A percentile compares a stretch with the other conserved stretches of the same genome.
These are phyloP conservation scores for Plutella xylostella DNA, from an alignment of 2,888 invertebrate genomes.

Conservation along the genomic window DNA sequence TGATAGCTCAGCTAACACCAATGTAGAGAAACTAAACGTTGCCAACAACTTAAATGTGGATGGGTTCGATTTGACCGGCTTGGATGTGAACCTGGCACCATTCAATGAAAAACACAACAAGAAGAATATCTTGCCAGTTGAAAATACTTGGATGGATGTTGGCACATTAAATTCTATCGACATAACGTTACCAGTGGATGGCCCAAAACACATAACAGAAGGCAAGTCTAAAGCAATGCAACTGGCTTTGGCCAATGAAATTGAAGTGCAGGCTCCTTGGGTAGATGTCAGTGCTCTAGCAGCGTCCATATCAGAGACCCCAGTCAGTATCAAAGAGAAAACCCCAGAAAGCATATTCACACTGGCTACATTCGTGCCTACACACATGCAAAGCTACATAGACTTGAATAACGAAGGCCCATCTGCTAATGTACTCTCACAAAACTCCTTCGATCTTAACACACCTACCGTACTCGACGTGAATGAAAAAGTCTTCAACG, in stretches of 20 bases:
- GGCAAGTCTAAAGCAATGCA: constrained; percentile 72
- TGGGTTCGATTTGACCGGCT: constrained; percentile 40
- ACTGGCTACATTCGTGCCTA: constrained; percentile 70
- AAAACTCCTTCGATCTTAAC: constrained; percentile 44
- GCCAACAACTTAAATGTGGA: constrained; percentile 32
- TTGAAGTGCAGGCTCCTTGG: constrained; percentile 82
- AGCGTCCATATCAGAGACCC: constrained; percentile 72
- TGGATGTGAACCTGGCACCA: constrained; percentile 35
- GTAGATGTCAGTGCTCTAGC: constrained; percentile 78
- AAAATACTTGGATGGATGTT: constrained; percentile 36
- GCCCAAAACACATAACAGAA: constrained; percentile 19
- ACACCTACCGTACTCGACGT: constrained; percentile 51
- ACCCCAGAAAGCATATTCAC: constrained; percentile 66
- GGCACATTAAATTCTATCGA: constrained; percentile 23
- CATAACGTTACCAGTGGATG: neutral
- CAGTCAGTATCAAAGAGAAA: constrained; percentile 72
- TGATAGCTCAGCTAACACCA: constrained; percentile 31
- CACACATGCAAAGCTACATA: constrained; percentile 75
- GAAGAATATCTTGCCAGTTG: constrained; percentile 14
- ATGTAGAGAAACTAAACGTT: constrained; percentile 34
- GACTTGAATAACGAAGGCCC: constrained; percentile 48
- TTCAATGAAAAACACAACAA: constrained; percentile 40
- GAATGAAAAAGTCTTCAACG: constrained; percentile 54
- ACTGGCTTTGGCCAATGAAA: constrained; percentile 79
- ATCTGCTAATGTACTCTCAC: constrained; percentile 43